Percentiles rank a stretch among this genome's conserved stretches.
Conservation (phyloP, 2,113 vertebrate genomes). For the Leptocoma aspasia region DNA sequence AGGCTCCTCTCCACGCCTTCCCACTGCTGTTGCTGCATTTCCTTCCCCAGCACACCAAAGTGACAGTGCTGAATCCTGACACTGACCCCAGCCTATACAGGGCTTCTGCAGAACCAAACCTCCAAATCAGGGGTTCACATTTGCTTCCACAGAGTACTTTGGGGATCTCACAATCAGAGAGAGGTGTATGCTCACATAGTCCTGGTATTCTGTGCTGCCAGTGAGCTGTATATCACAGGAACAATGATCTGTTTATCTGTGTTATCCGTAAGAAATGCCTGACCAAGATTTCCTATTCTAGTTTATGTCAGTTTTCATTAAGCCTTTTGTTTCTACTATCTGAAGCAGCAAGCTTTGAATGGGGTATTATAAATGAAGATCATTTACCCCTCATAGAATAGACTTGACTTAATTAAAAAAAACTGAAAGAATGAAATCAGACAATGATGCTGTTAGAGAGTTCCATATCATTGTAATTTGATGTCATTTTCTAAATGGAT, state of each 20-base stretch:
- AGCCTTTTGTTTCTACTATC: not conserved
- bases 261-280: not conserved
- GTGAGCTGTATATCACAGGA: not conserved
- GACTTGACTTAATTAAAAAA: not conserved
- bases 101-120: not conserved
- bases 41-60: not conserved
- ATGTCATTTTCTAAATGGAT: conserved; percentile 16
- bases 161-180: not conserved
- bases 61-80: not conserved
- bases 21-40: not conserved
- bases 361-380: not conserved
- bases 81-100: accelerated
- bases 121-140: not conserved
- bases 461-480: not conserved
- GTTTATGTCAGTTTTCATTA: not conserved
- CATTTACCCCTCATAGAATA: not conserved
- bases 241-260: not conserved
- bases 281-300: not conserved
- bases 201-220: not conserved
- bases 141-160: not conserved
- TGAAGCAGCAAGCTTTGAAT: not conserved
- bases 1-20: not conserved
- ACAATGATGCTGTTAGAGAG: not conserved
- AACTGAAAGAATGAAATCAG: not conserved
- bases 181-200: not conserved